Base-by-base conservation (phyloP, 64 coral and sea anemone species). In the Orbicella faveolata region DNA sequence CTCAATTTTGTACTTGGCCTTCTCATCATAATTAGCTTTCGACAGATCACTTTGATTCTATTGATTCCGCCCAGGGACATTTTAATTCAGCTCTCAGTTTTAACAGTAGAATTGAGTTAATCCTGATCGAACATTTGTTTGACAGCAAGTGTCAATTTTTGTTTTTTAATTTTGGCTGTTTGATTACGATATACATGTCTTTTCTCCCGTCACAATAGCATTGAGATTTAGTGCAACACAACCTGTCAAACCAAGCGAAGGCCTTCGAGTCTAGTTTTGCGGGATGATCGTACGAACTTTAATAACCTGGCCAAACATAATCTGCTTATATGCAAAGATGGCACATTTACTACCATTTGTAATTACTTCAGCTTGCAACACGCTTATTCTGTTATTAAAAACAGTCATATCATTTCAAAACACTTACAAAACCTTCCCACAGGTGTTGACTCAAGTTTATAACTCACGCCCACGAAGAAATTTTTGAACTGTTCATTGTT, bases 151-250 rank as follows among this genome's bases (percentile, higher is more conserved):
- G 82, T 52, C 82, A 85, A 52, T 44, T 72, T 48, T 14, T 36
- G 37, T 53, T 15, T 70, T 85, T 85, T 85, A 85, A 85, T 85
- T 85, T 85, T 52, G 64, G 51, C 61, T 85, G 82, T 85, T 85
- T 85, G 37, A 41, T 54, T 26, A 17, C 10, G 41, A 52, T 73
- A 16, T 52, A 85, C 63, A 25, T 85, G 16, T 85, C n/a, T 52
- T 53, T 48, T 85, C 25, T 72, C 64, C 44, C 15, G 82, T 85
- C 82, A 85, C 23, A 65, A 11, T 41, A 19, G 34, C 19, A 21
- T 59, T 80, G 12, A 14, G 14, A 61, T 61, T 54, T 80, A 33
- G 35, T 6, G 7, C 41, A 11, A 83, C 63, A 21, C 8, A 36
- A 35, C 21, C 61, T 44, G 80, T 67, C 62, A 67, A 67, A 20